Evolutionary conservation across 23 tunicate genomes (phyloP).

Genomic region (Halocynthia roretzi): DNA sequence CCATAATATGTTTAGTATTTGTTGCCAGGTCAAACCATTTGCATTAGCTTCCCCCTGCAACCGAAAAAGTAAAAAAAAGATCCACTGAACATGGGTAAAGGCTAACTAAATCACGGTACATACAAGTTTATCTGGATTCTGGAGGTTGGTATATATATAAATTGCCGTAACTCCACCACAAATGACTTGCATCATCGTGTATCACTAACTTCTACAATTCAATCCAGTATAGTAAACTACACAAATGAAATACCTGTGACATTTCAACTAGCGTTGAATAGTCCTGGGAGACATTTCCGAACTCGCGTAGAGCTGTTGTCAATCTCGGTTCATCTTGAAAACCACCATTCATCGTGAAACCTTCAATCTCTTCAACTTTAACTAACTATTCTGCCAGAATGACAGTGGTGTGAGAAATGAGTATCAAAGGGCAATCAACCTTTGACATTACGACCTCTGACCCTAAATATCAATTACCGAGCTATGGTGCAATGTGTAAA

Average conservation of each 20-base stretch:
- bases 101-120: too few relatives aligned
- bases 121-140: too few relatives aligned
- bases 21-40: constrained; percentile 19
- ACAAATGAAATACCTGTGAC: not conserved
- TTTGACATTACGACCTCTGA: too few relatives aligned
- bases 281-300: constrained; percentile 51
- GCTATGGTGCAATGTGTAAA: too few relatives aligned
- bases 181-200: not conserved
- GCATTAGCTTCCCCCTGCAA: not conserved
- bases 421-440: too few relatives aligned
- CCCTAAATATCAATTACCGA: too few relatives aligned
- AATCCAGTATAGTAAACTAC: not conserved
- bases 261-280: constrained; percentile 5
- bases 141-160: too few relatives aligned
- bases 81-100: not conserved
- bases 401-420: too few relatives aligned
- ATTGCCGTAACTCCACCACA: not conserved
- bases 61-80: not conserved
- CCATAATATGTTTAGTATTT: constrained; percentile 13
- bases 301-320: constrained; percentile 62
- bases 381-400: too few relatives aligned
- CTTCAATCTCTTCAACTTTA: too few relatives aligned
- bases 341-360: too few relatives aligned
- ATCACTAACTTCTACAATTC: not conserved
- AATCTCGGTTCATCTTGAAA: constrained; percentile 45